Conservation (phyloP, 2,888 invertebrate species). For the Drosophila flavopinicola region DNA sequence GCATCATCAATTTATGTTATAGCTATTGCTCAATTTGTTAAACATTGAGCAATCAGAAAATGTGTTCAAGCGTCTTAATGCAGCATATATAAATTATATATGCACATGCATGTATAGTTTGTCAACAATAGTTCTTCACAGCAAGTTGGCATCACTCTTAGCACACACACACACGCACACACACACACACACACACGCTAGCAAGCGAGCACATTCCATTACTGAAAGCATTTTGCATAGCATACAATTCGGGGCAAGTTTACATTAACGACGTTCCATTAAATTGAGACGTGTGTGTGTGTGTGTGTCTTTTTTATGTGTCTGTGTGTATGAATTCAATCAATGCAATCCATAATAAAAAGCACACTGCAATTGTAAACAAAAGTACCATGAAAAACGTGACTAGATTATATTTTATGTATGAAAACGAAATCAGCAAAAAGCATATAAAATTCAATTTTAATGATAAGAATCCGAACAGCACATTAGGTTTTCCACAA, state of each 20-base stretch:
- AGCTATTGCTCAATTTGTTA: no score
- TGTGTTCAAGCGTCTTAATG: background rate
- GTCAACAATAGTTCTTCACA: background rate
- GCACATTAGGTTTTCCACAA: no score
- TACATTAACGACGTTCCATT: background rate
- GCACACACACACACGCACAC: background rate
- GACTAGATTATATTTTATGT: no score
- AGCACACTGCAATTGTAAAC: no score
- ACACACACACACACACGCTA: background rate
- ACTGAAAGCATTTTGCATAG: slow-evolving; percentile 1
- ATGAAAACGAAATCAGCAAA: no score
- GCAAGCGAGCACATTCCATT: no score
- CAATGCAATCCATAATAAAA: background rate
- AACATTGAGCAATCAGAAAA: background rate
- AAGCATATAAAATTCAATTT: no score
- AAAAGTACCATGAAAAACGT: no score
- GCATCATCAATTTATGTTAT: no score
- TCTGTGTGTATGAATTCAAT: background rate
- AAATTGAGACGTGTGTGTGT: background rate
- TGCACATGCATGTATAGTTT: no score
- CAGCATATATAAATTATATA: background rate
- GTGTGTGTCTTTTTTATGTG: background rate
- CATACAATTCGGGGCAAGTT: background rate
- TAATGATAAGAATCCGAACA: no score
- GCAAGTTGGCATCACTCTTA: background rate